phyloP scores from a whole-genome alignment of 1,140 invertebrate species.

The Cherax quadricarinatus region DNA sequence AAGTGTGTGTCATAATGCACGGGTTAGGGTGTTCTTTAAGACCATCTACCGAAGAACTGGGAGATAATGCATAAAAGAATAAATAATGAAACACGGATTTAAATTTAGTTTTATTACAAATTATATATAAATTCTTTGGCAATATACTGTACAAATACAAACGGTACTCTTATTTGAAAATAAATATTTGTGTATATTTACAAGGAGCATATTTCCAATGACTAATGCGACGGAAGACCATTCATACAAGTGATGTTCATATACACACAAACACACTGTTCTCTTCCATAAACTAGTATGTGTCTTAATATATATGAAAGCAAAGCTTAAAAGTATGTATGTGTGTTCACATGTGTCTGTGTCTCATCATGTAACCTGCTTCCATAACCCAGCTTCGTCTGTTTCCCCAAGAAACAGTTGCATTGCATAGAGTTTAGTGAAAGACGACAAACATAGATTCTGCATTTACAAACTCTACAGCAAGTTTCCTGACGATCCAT shows the following conservation, averaged over 20 bases:
- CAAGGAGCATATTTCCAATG: slow-evolving; percentile 1
- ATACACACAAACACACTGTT: background rate
- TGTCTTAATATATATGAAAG: background rate
- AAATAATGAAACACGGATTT: background rate
- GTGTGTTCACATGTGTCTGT: background rate
- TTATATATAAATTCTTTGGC: slow-evolving; percentile 67
- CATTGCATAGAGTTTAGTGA: too few relatives aligned
- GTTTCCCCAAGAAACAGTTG: too few relatives aligned
- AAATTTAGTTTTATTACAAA: slow-evolving; percentile 59
- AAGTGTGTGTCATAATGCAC: too few relatives aligned
- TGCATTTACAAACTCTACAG: too few relatives aligned
- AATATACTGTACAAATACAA: slow-evolving; percentile 68
- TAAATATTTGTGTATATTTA: slow-evolving; percentile 46
- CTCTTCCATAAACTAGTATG: background rate
- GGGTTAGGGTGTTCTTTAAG: too few relatives aligned
- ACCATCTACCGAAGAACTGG: too few relatives aligned
- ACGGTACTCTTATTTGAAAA: slow-evolving; percentile 55
- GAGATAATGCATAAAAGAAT: background rate
- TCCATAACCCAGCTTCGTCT: too few relatives aligned
- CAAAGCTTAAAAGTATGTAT: background rate
- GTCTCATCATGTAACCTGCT: background rate
- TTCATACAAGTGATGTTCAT: background rate
- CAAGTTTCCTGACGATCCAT: too few relatives aligned
- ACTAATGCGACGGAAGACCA: slow-evolving; percentile 50
- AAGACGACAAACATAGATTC: too few relatives aligned